Evolutionary conservation across 2,797 vertebrate species (phyloP).

Genomic region (Discoglossus pictus): DNA sequence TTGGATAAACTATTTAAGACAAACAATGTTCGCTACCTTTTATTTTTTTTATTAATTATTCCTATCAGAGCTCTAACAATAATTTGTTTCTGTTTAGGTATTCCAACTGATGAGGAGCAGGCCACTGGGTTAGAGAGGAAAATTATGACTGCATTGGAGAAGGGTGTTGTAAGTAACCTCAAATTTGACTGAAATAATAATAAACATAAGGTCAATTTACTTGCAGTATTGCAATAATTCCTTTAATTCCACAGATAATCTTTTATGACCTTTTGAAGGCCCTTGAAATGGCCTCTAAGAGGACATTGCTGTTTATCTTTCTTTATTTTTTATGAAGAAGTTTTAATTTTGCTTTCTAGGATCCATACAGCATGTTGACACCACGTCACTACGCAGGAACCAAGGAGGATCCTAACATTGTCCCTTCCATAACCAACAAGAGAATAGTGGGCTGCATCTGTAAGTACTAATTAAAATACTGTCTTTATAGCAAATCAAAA

Average conservation of each 20-base stretch:
- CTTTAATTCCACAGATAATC: too few species aligned
- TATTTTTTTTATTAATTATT: too few species aligned
- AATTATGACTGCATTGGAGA: conserved; percentile 71
- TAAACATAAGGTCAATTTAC: too few species aligned
- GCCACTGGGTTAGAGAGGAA: conserved; percentile 82
- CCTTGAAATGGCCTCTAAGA: too few species aligned
- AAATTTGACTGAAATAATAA: too few species aligned
- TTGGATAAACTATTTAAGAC: too few species aligned
- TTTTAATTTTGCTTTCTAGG: conserved; percentile 68
- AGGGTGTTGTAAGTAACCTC: conserved; percentile 70
- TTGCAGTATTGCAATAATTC: too few species aligned
- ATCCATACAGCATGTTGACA: conserved; percentile 81
- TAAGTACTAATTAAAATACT: conserved; percentile 69
- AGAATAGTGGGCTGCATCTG: conserved; percentile 89
- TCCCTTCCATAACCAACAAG: conserved; percentile 82
- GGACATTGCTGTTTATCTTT: too few species aligned
- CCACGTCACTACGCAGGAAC: conserved; percentile 82
- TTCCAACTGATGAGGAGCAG: conserved; percentile 83
- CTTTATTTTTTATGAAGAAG: too few species aligned
- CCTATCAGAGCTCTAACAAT: too few species aligned
- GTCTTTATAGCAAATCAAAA: neutral
- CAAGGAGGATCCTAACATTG: conserved; percentile 83
- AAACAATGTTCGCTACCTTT: too few species aligned
- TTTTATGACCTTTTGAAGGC: too few species aligned
- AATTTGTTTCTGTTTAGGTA: conserved; percentile 62